A percentile compares a stretch with the other conserved stretches of the same genome.
Evolutionary conservation across 2,888 invertebrate species (phyloP).

Genomic region (Trypoxylon attenuatum): DNA sequence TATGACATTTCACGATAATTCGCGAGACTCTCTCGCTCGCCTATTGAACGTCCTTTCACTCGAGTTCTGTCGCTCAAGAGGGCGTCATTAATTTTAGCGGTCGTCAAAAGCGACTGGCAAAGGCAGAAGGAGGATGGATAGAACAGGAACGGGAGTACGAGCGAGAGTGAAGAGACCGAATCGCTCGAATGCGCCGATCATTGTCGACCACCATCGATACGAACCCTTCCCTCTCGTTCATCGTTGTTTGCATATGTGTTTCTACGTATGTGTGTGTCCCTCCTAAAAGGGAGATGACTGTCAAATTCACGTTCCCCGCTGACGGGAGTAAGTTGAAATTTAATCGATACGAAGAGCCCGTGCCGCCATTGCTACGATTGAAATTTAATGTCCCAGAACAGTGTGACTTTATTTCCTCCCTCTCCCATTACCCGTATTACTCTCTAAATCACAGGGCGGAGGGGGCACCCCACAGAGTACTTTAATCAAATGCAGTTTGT

Average conservation of each 20-base stretch:
- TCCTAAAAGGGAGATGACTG: constrained; percentile 32
- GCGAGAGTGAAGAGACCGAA: constrained; percentile 16
- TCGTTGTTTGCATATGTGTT: too few relatives aligned
- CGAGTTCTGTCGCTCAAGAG: constrained; percentile 30
- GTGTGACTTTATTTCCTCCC: not conserved
- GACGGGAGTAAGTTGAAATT: constrained; percentile 23
- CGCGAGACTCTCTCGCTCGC: constrained; percentile 30
- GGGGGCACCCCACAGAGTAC: too few relatives aligned
- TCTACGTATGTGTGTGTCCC: not conserved
- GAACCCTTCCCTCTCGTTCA: constrained; percentile 8
- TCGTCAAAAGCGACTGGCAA: constrained; percentile 24
- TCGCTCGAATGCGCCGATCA: constrained; percentile 20
- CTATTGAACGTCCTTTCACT: constrained; percentile 27
- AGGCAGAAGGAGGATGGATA: not conserved
- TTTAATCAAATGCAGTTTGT: too few relatives aligned
- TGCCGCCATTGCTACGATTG: not conserved
- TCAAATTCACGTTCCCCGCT: constrained; percentile 40
- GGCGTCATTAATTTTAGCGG: constrained; percentile 44
- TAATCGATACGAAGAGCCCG: constrained; percentile 13
- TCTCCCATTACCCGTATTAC: not conserved
- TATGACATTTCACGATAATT: constrained; percentile 35
- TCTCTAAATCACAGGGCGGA: not conserved
- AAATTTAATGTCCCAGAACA: not conserved
- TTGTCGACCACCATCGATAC: constrained; percentile 14
- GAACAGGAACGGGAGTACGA: not conserved